Evolutionary conservation across 2,113 vertebrate species (phyloP), one percentile per base, ranked within the genome.

Genomic region (Oncorhynchus kisutch): DNA sequence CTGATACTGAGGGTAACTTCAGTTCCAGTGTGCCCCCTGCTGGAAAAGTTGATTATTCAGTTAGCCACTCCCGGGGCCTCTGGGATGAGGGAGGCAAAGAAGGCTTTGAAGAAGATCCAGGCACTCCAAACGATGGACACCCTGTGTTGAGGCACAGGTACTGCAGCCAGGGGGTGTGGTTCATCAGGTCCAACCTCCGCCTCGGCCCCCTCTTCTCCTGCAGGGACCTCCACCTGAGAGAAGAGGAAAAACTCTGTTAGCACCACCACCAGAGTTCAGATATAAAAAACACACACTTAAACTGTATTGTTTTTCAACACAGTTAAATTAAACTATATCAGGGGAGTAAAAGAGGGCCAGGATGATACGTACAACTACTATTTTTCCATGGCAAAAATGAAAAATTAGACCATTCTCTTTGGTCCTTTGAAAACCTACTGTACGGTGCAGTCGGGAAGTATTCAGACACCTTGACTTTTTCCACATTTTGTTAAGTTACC

Each of bases 101-200:
- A 99, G 2, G 95, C 92, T 90, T 97, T 98, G 80, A 99, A 96
- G 79, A 99, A 97, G 0, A 98, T 84, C 96, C 96, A 99, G 0
- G 91, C 92, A 0, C 95, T 98, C 94, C 94, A 96, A 83, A 95
- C 31, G 0, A 94, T 16, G 0, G 95, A 95, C 29, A 92, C 92
- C 48, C 84, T 79, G 60, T 91, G 82, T n/a, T 90, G 71, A 62
- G 91, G 87, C 72, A 91, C 92, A 65, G 91, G 90, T 57, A 91
- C 92, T 0, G 91, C 93, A 0, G 71, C 81, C 78, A 69, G 57
- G 5, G 77, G 6, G 1, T 71, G 75, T 25, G 0, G 77, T 76
- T 0, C 87, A 65, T 31, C 85, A 0, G 79, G 80, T 77, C 25
- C 82, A 67, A 67, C 29, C 0, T 66, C 88, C 7, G 14, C 76